phyloP scores from a whole-genome alignment of 2,113 vertebrate species.

The Nycticryphes semicollaris region DNA sequence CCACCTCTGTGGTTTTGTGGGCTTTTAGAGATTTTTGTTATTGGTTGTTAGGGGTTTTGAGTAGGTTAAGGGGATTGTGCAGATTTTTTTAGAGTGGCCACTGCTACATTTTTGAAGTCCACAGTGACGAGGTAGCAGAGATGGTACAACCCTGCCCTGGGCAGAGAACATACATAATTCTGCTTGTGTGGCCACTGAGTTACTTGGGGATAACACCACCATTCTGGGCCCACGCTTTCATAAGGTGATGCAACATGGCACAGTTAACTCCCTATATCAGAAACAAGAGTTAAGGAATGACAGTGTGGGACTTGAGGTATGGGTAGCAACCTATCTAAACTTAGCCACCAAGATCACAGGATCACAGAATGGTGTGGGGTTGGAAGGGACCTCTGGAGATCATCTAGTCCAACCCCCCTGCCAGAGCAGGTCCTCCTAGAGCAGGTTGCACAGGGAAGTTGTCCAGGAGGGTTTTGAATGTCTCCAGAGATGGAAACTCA shows the following conservation, averaged over 20 bases:
- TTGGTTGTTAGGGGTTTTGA: background rate
- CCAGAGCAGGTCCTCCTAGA: too few species aligned
- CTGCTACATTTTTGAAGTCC: background rate
- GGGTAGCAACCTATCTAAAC: background rate
- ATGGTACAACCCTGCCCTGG: background rate
- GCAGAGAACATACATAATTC: accelerated
- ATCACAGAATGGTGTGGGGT: too few species aligned
- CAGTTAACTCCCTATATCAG: background rate
- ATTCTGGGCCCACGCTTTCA: background rate
- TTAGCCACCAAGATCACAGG: background rate
- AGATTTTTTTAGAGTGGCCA: background rate
- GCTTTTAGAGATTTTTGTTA: background rate
- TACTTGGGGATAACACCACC: background rate
- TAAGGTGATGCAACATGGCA: background rate
- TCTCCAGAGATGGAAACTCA: too few species aligned
- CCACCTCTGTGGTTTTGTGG: background rate
- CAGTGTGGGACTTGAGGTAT: background rate
- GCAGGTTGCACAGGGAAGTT: too few species aligned
- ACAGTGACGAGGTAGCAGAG: background rate
- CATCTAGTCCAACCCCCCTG: too few species aligned
- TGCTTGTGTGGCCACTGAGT: background rate
- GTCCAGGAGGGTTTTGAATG: too few species aligned
- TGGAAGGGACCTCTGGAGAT: too few species aligned
- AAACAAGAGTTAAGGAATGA: background rate
- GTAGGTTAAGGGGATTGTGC: background rate